Evolutionary conservation across 2,888 invertebrate species (phyloP).

Genomic region (Epirrhoe tristata): DNA sequence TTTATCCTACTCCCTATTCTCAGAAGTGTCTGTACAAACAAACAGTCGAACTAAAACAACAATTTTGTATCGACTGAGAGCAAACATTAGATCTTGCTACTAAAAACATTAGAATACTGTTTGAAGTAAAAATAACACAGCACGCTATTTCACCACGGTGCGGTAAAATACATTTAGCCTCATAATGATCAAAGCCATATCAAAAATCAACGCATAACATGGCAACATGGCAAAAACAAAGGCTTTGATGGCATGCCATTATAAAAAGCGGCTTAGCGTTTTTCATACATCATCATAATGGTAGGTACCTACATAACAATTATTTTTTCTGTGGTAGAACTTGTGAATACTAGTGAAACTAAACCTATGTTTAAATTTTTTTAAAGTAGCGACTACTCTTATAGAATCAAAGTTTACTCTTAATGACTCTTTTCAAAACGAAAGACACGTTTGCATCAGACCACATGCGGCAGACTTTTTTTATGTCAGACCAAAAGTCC

Average conservation of each 20-base stretch:
- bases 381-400: no score
- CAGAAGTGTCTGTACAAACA: conserved; percentile 40
- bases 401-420: conserved; percentile 2
- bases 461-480: conserved; percentile 51
- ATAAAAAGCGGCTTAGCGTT: no score
- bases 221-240: no score
- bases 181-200: no score
- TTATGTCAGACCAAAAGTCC: conserved; percentile 45
- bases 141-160: not conserved
- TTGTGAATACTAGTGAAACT: no score
- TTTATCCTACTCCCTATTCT: conserved; percentile 19
- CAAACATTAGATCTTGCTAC: conserved; percentile 45
- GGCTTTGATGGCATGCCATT: no score
- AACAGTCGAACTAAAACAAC: conserved; percentile 32
- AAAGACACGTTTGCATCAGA: conserved; percentile 41
- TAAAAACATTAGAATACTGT: conserved; percentile 27
- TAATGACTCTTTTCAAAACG: conserved; percentile 34
- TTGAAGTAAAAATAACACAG: not conserved
- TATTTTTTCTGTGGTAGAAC: no score
- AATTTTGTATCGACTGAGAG: conserved; percentile 37
- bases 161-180: not conserved
- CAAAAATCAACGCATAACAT: no score
- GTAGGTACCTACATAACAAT: no score
- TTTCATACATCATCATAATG: no score
- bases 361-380: no score